These are phyloP conservation scores for Encarsia formosa DNA, from an alignment of 2,888 invertebrate genomes.

Conservation along the genomic window DNA sequence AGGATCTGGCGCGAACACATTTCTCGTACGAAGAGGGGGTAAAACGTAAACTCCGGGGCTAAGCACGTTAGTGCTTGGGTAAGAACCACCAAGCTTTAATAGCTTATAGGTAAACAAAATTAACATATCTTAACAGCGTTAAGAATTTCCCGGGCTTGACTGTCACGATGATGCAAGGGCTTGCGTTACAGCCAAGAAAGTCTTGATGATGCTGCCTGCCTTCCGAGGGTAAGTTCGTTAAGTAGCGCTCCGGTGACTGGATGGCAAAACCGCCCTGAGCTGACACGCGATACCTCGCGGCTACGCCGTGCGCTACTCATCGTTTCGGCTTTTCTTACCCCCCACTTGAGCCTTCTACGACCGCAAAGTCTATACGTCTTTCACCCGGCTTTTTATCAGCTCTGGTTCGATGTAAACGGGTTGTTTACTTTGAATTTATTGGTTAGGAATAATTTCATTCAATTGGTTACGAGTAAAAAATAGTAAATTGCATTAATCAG, in stretches of 20 bases:
- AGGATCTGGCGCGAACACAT: constrained; percentile 45
- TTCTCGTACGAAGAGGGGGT: constrained; percentile 46
- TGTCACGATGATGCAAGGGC: not conserved
- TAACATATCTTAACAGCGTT: constrained; percentile 53
- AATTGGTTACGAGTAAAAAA: no score
- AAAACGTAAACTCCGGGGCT: no score
- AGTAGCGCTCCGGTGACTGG: constrained; percentile 47
- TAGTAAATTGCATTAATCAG: no score
- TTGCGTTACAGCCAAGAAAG: constrained; percentile 20
- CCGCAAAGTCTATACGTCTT: no score
- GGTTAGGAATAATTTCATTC: no score
- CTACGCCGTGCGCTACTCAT: constrained; percentile 20
- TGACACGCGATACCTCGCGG: constrained; percentile 42
- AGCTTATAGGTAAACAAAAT: constrained; percentile 53
- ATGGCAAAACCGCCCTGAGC: constrained; percentile 47
- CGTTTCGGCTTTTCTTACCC: constrained; percentile 8
- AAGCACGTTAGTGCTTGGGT: constrained; percentile 49
- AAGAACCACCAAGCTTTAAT: no score
- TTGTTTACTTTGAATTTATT: no score
- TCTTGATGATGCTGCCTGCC: no score
- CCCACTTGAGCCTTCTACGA: no score
- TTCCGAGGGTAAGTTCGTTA: constrained; percentile 50
- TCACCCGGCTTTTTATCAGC: no score
- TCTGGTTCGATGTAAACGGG: no score
- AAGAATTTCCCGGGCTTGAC: constrained; percentile 43